These are phyloP conservation scores for Plecturocebus donacophilus DNA, from an alignment of 2,113 vertebrate species.

Conservation along the genomic window DNA sequence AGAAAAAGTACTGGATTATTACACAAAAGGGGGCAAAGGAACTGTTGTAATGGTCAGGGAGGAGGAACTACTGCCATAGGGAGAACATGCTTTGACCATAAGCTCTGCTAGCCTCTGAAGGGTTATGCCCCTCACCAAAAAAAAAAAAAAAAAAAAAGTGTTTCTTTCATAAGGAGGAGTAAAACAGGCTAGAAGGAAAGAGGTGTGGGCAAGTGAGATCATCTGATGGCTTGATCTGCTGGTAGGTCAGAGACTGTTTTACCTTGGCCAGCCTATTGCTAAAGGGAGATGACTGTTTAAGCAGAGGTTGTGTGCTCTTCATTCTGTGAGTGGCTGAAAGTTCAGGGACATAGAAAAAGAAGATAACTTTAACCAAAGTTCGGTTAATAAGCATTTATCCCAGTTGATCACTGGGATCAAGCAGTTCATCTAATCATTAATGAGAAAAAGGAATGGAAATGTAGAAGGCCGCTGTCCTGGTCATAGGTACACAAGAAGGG, in stretches of 20 bases:
- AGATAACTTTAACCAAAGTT: background rate
- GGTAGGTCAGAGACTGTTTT: background rate
- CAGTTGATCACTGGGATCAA: background rate
- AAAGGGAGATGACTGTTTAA: background rate
- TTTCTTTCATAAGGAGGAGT: background rate
- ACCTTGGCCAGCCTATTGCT: background rate
- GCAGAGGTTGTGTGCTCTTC: rapidly evolving
- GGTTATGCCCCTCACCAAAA: background rate
- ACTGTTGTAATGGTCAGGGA: rapidly evolving
- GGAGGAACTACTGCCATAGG: rapidly evolving
- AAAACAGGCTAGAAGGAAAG: background rate
- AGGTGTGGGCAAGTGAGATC: background rate
- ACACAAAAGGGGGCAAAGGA: background rate
- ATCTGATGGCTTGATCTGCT: rapidly evolving
- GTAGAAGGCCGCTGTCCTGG: too few species aligned
- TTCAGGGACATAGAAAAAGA: background rate
- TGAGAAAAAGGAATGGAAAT: background rate
- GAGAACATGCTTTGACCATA: background rate
- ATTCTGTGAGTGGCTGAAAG: background rate
- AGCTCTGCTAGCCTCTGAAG: background rate
- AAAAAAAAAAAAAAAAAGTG: background rate
- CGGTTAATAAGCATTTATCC: background rate
- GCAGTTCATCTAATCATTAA: background rate
- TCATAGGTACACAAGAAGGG: background rate
- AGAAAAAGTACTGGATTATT: background rate